phyloP scores from a whole-genome alignment of 2,888 invertebrate genomes.

The Lasioglossum pauxillum region DNA sequence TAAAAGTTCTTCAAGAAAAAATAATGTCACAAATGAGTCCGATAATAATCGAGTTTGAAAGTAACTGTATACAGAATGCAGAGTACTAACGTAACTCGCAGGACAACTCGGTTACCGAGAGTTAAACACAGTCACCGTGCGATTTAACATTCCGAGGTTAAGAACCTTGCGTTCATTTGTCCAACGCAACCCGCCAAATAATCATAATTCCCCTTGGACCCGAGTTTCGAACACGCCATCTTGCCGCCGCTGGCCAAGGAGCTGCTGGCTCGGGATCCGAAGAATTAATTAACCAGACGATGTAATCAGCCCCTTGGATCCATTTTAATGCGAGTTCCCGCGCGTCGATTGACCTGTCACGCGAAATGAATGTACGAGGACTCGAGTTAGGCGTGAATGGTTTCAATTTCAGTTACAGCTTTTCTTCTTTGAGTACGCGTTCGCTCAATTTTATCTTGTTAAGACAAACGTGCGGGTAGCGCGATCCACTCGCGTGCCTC shows the following conservation, averaged over 20 bases:
- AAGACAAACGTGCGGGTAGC: neutral
- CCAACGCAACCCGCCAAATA: neutral
- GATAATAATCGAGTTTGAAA: neutral
- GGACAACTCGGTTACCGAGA: neutral
- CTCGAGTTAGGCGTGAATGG: slow-evolving; percentile 9
- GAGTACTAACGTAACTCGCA: neutral
- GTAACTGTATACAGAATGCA: neutral
- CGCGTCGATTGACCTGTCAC: slow-evolving; percentile 32
- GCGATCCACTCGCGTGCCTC: neutral
- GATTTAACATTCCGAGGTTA: neutral
- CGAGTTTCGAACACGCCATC: neutral
- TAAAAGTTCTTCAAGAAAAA: neutral
- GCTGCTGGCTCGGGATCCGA: slow-evolving; percentile 13
- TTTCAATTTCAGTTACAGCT: neutral
- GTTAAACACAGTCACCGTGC: neutral
- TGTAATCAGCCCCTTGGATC: slow-evolving; percentile 68
- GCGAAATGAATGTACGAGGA: slow-evolving; percentile 35
- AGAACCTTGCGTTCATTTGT: neutral
- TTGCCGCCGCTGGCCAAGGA: neutral
- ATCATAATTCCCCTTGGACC: slow-evolving; percentile 1
- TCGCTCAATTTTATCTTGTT: neutral
- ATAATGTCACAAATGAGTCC: neutral
- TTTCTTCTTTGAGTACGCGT: neutral
- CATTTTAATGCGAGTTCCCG: slow-evolving; percentile 66
- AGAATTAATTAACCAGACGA: slow-evolving; percentile 71